Percentiles rank a stretch among this genome's conserved stretches.
These are phyloP conservation scores for Drosophila neonasuta DNA, from an alignment of 2,888 invertebrate species.

Conservation along the genomic window DNA sequence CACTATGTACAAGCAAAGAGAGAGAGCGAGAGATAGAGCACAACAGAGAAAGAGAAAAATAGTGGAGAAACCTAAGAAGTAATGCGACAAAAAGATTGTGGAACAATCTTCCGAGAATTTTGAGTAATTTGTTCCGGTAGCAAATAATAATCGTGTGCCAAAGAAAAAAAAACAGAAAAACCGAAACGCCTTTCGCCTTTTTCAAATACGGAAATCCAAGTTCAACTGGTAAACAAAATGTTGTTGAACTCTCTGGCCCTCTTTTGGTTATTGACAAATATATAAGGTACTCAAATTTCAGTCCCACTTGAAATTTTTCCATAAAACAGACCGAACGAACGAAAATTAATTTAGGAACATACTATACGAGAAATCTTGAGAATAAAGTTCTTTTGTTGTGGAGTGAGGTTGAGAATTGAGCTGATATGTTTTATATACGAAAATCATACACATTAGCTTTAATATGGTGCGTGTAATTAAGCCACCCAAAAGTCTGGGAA, in stretches of 20 bases:
- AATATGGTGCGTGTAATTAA: slow-evolving; percentile 62
- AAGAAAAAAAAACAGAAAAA: slow-evolving; percentile 4
- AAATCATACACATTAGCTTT: slow-evolving; percentile 59
- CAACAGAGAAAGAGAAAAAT: background rate
- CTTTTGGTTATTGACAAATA: slow-evolving; percentile 33
- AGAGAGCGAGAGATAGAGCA: background rate
- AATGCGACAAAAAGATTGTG: slow-evolving; percentile 40
- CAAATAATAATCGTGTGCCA: slow-evolving; percentile 32
- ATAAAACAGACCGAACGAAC: slow-evolving; percentile 7
- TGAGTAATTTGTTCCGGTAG: slow-evolving; percentile 71
- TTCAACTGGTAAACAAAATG: slow-evolving; percentile 33
- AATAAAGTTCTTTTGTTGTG: slow-evolving; percentile 28
- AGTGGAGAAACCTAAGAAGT: slow-evolving; percentile 10
- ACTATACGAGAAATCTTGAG: slow-evolving; percentile 8
- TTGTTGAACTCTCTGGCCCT: slow-evolving; percentile 59
- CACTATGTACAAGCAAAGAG: background rate
- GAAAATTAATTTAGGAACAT: slow-evolving; percentile 49
- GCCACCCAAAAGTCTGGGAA: slow-evolving; percentile 33
- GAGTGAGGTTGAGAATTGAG: slow-evolving; percentile 13
- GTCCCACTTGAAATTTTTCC: slow-evolving; percentile 32
- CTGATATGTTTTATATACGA: slow-evolving; percentile 25
- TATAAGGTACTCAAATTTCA: slow-evolving; percentile 34
- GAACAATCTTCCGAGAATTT: slow-evolving; percentile 60
- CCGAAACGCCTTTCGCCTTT: slow-evolving; percentile 7
- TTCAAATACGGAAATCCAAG: slow-evolving; percentile 33